phyloP scores from a whole-genome alignment of 2,113 vertebrate genomes.

The Hyaena hyaena region DNA sequence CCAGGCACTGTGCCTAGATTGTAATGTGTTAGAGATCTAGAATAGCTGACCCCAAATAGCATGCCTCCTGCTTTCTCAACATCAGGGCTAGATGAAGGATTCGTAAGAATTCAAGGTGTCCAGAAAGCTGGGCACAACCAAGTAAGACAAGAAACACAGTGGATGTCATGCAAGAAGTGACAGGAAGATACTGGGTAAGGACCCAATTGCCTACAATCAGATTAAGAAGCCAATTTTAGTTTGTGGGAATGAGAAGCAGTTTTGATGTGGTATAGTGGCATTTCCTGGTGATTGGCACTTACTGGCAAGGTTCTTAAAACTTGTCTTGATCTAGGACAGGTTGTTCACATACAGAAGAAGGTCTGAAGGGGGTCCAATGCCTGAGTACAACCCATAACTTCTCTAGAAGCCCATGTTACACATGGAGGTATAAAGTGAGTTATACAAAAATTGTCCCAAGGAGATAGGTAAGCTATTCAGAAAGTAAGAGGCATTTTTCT shows the following conservation, averaged over 20 bases:
- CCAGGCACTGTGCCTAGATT: background rate
- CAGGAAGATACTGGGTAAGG: background rate
- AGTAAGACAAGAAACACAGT: background rate
- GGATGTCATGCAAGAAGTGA: background rate
- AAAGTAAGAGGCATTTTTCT: background rate
- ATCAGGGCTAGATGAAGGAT: background rate
- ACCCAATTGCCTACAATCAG: background rate
- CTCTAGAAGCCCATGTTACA: background rate
- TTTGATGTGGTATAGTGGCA: background rate
- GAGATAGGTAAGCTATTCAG: background rate
- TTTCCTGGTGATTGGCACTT: background rate
- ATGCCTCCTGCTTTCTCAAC: background rate
- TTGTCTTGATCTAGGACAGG: background rate
- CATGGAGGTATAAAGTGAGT: background rate
- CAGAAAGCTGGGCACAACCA: background rate
- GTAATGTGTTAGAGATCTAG: background rate
- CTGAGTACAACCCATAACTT: background rate
- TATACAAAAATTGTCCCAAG: background rate
- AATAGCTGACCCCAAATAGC: background rate
- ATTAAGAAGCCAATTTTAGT: background rate
- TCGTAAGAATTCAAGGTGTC: background rate
- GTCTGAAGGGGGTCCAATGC: background rate
- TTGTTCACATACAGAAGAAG: background rate
- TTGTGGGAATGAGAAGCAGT: background rate
- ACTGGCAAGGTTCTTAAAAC: background rate